Evolutionary conservation across 2,888 invertebrate species (phyloP).

Genomic region (Cheilosia scutellata): DNA sequence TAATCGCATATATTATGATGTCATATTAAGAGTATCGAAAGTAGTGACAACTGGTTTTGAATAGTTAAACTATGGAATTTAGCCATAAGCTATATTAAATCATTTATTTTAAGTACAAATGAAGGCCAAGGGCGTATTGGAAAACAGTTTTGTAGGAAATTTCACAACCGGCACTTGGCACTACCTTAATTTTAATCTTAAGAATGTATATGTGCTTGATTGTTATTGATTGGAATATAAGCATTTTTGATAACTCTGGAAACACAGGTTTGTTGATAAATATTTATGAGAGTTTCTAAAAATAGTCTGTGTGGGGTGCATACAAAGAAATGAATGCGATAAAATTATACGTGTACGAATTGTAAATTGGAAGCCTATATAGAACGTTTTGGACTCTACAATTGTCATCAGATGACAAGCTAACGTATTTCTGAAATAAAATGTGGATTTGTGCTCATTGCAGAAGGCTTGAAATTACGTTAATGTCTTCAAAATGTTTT

Average conservation of each 20-base stretch:
- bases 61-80: neutral
- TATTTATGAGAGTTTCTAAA: neutral
- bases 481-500: too few species aligned
- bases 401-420: too few species aligned
- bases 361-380: too few species aligned
- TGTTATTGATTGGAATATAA: neutral
- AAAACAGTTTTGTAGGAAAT: neutral
- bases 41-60: neutral
- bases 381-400: too few species aligned
- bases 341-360: too few species aligned
- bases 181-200: neutral
- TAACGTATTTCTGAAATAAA: too few species aligned
- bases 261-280: constrained; percentile 25
- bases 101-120: neutral
- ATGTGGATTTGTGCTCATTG: too few species aligned
- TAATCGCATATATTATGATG: constrained; percentile 38
- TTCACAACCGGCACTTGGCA: neutral
- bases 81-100: neutral
- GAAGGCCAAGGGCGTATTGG: constrained; percentile 5
- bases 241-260: neutral
- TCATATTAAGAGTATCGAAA: constrained; percentile 31
- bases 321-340: too few species aligned
- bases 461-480: too few species aligned
- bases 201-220: neutral
- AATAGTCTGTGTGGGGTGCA: neutral